Percentiles rank a stretch among this genome's conserved stretches.
Conservation (phyloP, 1,140 invertebrate species). For the Streblospio benedicti region DNA sequence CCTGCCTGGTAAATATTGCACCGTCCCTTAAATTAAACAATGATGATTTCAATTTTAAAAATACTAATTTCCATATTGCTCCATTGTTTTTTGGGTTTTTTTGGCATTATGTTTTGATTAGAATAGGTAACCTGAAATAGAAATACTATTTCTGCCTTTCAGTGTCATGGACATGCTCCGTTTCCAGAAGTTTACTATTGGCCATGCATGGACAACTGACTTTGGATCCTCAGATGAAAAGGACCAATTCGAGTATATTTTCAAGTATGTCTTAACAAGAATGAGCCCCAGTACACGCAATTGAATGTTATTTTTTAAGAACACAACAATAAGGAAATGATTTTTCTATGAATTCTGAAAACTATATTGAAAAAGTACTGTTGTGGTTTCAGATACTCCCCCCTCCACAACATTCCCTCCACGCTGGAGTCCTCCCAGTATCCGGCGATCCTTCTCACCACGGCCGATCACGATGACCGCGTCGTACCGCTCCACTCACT, state of each 20-base stretch:
- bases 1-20: too few relatives aligned
- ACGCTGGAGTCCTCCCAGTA: slow-evolving; percentile 62
- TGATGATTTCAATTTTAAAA: too few relatives aligned
- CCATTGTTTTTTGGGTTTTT: too few relatives aligned
- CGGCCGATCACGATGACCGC: slow-evolving; percentile 95
- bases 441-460: slow-evolving; percentile 80
- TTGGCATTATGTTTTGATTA: too few relatives aligned
- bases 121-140: too few relatives aligned
- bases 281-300: too few relatives aligned
- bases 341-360: slow-evolving; percentile 1
- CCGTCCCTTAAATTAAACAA: too few relatives aligned
- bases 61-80: too few relatives aligned
- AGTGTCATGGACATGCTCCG: slow-evolving; percentile 95
- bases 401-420: slow-evolving; percentile 77
- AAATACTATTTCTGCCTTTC: too few relatives aligned
- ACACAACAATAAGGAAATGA: too few relatives aligned
- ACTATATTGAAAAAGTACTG: slow-evolving; percentile 3
- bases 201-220: slow-evolving; percentile 91
- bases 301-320: too few relatives aligned
- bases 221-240: slow-evolving; percentile 84
- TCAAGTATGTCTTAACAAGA: slow-evolving; percentile 62
- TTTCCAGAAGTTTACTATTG: slow-evolving; percentile 97
- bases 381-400: slow-evolving; percentile 59
- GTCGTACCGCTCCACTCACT: slow-evolving; percentile 91
- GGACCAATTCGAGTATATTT: slow-evolving; percentile 78